Conservation (phyloP, 1,140 invertebrate species). For the Leucophenga varia region DNA sequence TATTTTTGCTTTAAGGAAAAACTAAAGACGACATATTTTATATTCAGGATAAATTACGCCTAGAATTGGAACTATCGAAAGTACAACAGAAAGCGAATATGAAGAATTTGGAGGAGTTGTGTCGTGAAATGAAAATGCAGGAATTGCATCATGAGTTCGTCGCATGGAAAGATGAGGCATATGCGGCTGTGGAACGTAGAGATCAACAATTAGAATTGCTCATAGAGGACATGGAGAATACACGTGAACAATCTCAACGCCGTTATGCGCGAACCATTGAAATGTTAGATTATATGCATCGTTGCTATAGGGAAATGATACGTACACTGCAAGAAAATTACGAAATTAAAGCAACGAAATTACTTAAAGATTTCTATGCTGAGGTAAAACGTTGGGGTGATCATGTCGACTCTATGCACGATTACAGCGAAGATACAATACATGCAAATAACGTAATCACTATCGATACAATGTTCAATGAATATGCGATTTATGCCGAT, state of each 20-base stretch:
- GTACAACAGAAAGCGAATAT: slow-evolving; percentile 25
- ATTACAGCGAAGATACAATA: slow-evolving; percentile 40
- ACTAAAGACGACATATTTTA: not conserved
- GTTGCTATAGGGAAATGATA: slow-evolving; percentile 36
- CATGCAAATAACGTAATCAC: slow-evolving; percentile 38
- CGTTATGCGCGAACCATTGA: slow-evolving; percentile 31
- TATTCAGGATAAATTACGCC: slow-evolving; percentile 31
- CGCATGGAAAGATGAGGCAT: slow-evolving; percentile 27
- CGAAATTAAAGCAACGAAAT: slow-evolving; percentile 33
- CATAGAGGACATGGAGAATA: slow-evolving; percentile 34
- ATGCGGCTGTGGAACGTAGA: slow-evolving; percentile 27
- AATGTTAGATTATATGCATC: slow-evolving; percentile 36
- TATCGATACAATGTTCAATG: slow-evolving; percentile 28
- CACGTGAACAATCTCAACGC: slow-evolving; percentile 29
- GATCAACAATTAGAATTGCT: slow-evolving; percentile 37
- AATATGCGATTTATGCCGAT: slow-evolving; percentile 40
- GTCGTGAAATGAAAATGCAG: slow-evolving; percentile 31
- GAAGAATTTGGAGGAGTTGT: slow-evolving; percentile 39
- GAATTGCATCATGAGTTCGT: slow-evolving; percentile 36
- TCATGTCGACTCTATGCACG: slow-evolving; percentile 28
- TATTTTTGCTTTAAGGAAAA: no score
- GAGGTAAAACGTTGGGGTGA: slow-evolving; percentile 34
- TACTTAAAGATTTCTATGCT: slow-evolving; percentile 38
- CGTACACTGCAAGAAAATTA: slow-evolving; percentile 26
- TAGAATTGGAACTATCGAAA: slow-evolving; percentile 38